A percentile compares a stretch with the other conserved stretches of the same genome.
phyloP scores from a whole-genome alignment of 1,140 invertebrate species.

The Ceratitis capitata region DNA sequence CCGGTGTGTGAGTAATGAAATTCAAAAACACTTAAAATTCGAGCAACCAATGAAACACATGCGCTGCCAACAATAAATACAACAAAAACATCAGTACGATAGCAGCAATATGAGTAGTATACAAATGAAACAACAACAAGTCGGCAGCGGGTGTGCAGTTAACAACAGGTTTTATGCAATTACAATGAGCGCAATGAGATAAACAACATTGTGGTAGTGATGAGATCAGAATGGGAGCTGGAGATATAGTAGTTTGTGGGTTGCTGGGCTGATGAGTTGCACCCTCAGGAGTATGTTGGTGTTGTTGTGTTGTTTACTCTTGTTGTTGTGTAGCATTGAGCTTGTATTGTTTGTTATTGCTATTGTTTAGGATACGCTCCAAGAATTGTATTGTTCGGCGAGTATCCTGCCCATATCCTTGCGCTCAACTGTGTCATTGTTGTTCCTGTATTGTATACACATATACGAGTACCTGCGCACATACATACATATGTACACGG shows the following conservation, averaged over 20 bases:
- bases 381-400: conserved; percentile 38
- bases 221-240: neutral
- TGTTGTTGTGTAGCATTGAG: neutral
- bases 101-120: neutral
- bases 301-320: too few relatives aligned
- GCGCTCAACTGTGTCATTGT: conserved; percentile 18
- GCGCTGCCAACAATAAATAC: neutral
- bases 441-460: neutral
- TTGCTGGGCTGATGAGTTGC: neutral
- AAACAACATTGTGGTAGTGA: conserved; percentile 20
- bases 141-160: conserved; percentile 35
- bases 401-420: neutral
- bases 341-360: conserved; percentile 34
- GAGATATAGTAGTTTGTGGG: neutral
- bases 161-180: conserved; percentile 39
- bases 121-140: neutral
- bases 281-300: neutral
- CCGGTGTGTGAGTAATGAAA: conserved; percentile 24
- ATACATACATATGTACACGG: too few relatives aligned
- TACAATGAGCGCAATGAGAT: conserved; percentile 38
- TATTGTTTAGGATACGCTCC: conserved; percentile 21
- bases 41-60: conserved; percentile 18
- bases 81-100: neutral
- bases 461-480: too few relatives aligned
- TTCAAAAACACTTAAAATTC: conserved; percentile 11